A percentile compares a stretch with the other conserved stretches of the same genome.
These are phyloP conservation scores for Acronicta alni DNA, from an alignment of 2,888 invertebrate genomes.

Conservation along the genomic window DNA sequence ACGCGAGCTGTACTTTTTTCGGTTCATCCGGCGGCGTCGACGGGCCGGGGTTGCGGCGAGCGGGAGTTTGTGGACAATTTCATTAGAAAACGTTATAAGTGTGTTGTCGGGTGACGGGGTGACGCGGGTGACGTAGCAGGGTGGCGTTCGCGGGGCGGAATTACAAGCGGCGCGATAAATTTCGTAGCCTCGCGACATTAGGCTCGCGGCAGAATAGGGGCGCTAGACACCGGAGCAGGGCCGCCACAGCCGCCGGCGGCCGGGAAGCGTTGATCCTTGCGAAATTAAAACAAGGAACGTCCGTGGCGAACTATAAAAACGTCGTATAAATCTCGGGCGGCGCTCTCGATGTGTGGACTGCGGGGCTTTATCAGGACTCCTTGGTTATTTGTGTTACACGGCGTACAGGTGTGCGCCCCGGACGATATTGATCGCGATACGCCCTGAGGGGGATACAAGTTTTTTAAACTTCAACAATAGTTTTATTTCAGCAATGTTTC, in stretches of 20 bases:
- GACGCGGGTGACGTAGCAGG: conserved; percentile 73
- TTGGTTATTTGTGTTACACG: conserved; percentile 77
- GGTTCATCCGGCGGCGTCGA: conserved; percentile 87
- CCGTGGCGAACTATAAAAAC: conserved; percentile 83
- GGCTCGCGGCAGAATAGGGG: conserved; percentile 79
- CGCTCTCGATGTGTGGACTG: conserved; percentile 77
- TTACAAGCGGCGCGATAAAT: conserved; percentile 88
- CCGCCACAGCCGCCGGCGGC: conserved; percentile 58
- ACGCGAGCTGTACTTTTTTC: conserved; percentile 89
- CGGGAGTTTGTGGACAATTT: conserved; percentile 88
- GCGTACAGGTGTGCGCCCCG: conserved; percentile 72
- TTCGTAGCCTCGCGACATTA: conserved; percentile 84
- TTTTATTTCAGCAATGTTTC: conserved; percentile 18
- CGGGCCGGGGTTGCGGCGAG: conserved; percentile 82
- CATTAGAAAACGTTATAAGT: conserved; percentile 89
- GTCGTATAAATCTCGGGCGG: conserved; percentile 80
- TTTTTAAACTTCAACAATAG: conserved; percentile 49
- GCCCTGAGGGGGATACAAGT: conserved; percentile 54
- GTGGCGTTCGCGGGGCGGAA: conserved; percentile 77
- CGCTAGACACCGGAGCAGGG: conserved; percentile 59
- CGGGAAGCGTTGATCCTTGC: conserved; percentile 76
- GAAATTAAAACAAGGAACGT: conserved; percentile 87
- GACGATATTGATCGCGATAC: conserved; percentile 70
- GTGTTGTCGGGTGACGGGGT: conserved; percentile 84
- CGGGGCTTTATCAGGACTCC: conserved; percentile 74